phyloP scores from a whole-genome alignment of 2,113 vertebrate genomes.

The Rutilus rutilus region DNA sequence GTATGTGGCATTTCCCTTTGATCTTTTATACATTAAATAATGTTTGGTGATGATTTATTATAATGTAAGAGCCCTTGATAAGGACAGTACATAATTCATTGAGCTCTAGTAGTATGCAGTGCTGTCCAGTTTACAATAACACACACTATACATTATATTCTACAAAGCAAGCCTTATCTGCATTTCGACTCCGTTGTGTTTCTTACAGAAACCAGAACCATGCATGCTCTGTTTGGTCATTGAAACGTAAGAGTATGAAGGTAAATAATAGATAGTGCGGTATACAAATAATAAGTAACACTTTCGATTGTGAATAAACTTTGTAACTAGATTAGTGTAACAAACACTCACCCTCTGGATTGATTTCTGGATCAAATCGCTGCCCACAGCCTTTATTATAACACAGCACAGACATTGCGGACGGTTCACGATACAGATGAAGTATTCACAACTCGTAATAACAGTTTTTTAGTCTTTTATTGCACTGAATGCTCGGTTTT shows the following conservation, averaged over 20 bases:
- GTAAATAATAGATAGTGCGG: neutral
- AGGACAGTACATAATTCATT: neutral
- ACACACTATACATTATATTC: neutral
- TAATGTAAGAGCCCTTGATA: neutral
- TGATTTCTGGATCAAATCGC: conserved; percentile 85
- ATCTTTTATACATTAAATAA: neutral
- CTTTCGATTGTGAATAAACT: neutral
- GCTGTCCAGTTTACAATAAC: neutral
- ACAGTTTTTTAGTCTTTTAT: neutral
- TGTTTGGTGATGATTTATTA: neutral
- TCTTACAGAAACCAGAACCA: neutral
- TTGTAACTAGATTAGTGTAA: neutral
- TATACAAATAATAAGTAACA: neutral
- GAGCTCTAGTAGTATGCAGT: neutral
- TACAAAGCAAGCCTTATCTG: neutral
- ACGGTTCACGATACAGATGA: neutral
- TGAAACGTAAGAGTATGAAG: neutral
- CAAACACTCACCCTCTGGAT: conserved; percentile 68
- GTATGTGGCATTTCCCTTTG: neutral
- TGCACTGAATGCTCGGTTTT: neutral
- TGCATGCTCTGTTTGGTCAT: neutral
- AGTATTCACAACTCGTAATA: neutral
- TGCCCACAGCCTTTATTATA: conserved; percentile 92
- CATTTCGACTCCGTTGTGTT: neutral
- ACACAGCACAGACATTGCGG: conserved; percentile 83